Evolutionary conservation across 2,797 vertebrate species (phyloP), one percentile per base, ranked within the genome.

Genomic region (Podarcis siculus): DNA sequence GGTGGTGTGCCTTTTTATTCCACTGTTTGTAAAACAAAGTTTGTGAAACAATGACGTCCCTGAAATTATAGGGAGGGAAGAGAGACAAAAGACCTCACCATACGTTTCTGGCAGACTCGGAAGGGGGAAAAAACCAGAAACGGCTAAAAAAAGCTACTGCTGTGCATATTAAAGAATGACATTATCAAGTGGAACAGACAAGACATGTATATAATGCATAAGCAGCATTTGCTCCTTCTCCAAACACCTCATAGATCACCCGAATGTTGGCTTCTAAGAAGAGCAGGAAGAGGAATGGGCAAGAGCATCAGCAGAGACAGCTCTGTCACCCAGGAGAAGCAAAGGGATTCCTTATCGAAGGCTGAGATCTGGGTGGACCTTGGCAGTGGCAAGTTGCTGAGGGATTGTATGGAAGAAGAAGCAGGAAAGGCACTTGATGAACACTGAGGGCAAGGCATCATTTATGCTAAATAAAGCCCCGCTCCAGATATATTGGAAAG

Each of bases 101-200:
- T 2, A 0, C 17, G 58, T 75, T 89, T 3, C 1, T 86, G 25
- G 83, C 1, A 17, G 75, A 76, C 77, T 88, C 86, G 85, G 93
- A 85, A 84, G 89, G 0, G 39, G 78, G 67, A 86, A 83, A n/a
- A 73, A 30, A 61, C 23, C 39, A 91, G 83, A 92, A 92, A 77
- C 90, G 86, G 93, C 90, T 89, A 83, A 95, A 94, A 95, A 94
- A 94, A 95, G 88, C 95, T 72, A 92, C 93, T 5, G 91, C 94
- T 85, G 91, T 95, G 93, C 95, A 92, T 93, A 94, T 96, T 95
- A 96, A 96, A 94, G 95, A 92, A 95, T 94, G 90, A 92, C 93
- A 95, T 95, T 95, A 95, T 94, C 88, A 92, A 93, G 92, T 86
- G 85, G 87, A 90, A 88, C 92, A 95, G 90, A 93, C 92, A 92